Base-by-base conservation (phyloP, 2,797 vertebrate species). In the Rousettus madagascariensis region DNA sequence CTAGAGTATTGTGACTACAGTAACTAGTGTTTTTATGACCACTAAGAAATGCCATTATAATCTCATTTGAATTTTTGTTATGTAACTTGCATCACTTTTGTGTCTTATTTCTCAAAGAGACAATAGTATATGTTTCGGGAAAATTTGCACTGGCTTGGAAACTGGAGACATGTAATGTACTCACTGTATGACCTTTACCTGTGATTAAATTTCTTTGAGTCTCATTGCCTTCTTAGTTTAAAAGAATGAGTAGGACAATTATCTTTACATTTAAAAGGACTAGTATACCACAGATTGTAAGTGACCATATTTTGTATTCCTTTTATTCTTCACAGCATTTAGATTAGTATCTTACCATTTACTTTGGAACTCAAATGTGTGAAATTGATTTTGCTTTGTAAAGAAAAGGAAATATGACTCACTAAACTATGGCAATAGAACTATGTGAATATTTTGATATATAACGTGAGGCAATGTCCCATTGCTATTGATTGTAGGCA, bases 311-410 rank as follows among this genome's bases (percentile, higher is more conserved):
- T 41, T 53, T 78, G 9, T 71, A 61, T 83, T 82, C 61, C 20
- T 71, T 74, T 28, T 82, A 46, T 57, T 66, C 38, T 82, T 22
- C 51, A 57, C 20, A 55, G 71, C 74, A 74, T 43, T 90, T 94
- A 79, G 8, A 78, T 86, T 30, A 66, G 86, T 79, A 65, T 75
- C n/a, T 72, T 85, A 61, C 20, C 80, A 80, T 96, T 91, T 94
- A 79, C 57, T 86, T 86, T 85, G 28, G 80, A 95, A 72, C 10
- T 78, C 71, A 72, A 78, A 86, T 84, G 20, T 87, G 19, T 74
- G n/a, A 51, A 85, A 91, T 49, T 92, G 80, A 95, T 46, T 95
- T 86, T 95, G 36, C 51, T 93, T 82, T 46, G 53, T 53, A 90
- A 95, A 86, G 71, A 33, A 66, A 86, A 95, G 36, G 26, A 95